Base-by-base conservation (phyloP, 2,113 vertebrate genomes). In the Tursiops truncatus region DNA sequence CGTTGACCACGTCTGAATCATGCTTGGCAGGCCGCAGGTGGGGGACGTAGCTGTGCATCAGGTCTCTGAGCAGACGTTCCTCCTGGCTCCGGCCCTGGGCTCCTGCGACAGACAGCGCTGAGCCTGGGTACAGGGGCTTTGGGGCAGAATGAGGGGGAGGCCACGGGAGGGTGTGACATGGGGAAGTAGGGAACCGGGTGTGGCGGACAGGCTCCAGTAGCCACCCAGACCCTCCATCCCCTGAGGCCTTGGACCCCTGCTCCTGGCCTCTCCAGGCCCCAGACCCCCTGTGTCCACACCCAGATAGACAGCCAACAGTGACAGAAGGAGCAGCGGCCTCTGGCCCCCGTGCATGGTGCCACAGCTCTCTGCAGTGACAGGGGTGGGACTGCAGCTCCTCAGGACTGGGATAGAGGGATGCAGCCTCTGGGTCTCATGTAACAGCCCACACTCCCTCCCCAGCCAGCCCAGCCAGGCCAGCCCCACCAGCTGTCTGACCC, bases 41-140 rank as follows among this genome's bases (percentile, higher is more conserved):
- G 77, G 98, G 99, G 95, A 99, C 99, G 93, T 99, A 99, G 85
- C 98, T 98, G n/a, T 77, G 97, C 99, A 99, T 99, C 95, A 99
- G 98, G 94, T 99, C 99, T 4, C 98, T 98, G n/a, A 99, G 98
- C 63, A 99, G 99, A 26, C 98, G 99, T 31, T 99, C 99, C 79
- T 99, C 99, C 41, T 99, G 99, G 97, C 99, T 99, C 74, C 87
- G 96, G 97, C 98, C 96, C 70, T 97, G 8, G 15, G 98, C 98
- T 0, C 97, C 99, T 98, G 68, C 26, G 82, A 65, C 14, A 9
- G 70, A 36, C 18, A 58, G 2, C 0, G 0, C 0, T 91, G 84
- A 62, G 50, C 26, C 70, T 21, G 38, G 17, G 31, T 0, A 0
- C 8, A 3, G 1, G 41, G 50, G 58, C 36, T 47, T n/a, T 23